Percentiles rank a stretch among this genome's conserved stretches.
These are phyloP conservation scores for Isaurus tuberculatus DNA, from an alignment of 92 coral and sea anemone genomes.

Conservation along the genomic window DNA sequence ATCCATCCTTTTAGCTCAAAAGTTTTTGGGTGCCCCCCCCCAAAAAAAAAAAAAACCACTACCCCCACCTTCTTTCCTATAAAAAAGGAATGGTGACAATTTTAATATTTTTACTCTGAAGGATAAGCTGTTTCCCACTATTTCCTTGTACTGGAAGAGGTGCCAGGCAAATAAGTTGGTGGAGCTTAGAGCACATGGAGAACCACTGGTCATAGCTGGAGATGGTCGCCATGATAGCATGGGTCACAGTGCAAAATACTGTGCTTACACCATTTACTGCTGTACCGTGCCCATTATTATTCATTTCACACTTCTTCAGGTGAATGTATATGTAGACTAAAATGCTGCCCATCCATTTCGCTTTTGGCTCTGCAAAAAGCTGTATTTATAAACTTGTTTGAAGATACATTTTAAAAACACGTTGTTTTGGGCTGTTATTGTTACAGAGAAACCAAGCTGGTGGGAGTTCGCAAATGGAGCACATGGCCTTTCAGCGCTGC, in stretches of 20 bases:
- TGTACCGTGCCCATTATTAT: slow-evolving; percentile 5
- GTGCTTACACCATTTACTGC: too few relatives aligned
- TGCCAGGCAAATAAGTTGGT: slow-evolving; percentile 36
- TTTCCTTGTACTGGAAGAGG: slow-evolving; percentile 42
- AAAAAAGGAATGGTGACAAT: not conserved
- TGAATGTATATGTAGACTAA: not conserved
- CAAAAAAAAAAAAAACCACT: not conserved
- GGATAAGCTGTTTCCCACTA: slow-evolving; percentile 53
- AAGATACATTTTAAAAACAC: not conserved
- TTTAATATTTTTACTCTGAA: slow-evolving; percentile 34
- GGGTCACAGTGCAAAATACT: too few relatives aligned
- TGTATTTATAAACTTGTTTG: slow-evolving; percentile 7
- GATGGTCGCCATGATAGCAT: slow-evolving; percentile 19
- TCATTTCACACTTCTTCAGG: slow-evolving; percentile 21
- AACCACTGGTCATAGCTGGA: too few relatives aligned
- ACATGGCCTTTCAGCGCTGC: slow-evolving; percentile 3
- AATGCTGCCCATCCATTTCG: too few relatives aligned
- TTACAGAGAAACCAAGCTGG: slow-evolving; percentile 18
- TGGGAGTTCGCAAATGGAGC: slow-evolving; percentile 1
- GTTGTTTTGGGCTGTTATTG: not conserved
- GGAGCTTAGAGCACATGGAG: slow-evolving; percentile 8
- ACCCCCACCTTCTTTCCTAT: not conserved
- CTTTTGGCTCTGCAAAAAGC: too few relatives aligned
- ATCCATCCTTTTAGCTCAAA: not conserved
- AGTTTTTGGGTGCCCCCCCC: slow-evolving; percentile 1